phyloP scores from a whole-genome alignment of 2,113 vertebrate species.

The Pipra filicauda region DNA sequence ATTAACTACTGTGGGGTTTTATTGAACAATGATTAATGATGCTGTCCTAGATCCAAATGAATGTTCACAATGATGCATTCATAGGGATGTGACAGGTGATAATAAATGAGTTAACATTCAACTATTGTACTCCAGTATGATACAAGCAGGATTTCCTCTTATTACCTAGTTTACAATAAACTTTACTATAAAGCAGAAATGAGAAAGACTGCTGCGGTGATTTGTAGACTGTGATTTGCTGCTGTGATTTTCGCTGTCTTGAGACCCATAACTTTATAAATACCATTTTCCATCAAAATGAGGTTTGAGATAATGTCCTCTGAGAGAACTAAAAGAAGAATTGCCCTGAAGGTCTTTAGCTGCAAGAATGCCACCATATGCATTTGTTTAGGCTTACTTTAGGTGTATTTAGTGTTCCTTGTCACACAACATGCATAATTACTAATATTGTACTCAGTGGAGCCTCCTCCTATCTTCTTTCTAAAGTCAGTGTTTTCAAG shows the following conservation, averaged over 20 bases:
- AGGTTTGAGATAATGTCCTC: not conserved
- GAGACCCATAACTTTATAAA: constrained; percentile 36
- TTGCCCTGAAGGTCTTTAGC: constrained; percentile 1
- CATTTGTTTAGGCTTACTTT: not conserved
- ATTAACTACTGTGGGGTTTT: constrained; percentile 12
- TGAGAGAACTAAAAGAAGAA: not conserved
- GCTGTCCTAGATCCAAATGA: constrained; percentile 43
- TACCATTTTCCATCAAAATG: not conserved
- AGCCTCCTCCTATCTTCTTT: not conserved
- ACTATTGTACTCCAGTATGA: constrained; percentile 14
- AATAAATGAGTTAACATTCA: constrained; percentile 65
- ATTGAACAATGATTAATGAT: constrained; percentile 43
- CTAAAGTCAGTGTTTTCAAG: not conserved
- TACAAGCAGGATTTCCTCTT: constrained; percentile 56
- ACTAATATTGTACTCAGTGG: not conserved
- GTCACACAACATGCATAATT: not conserved
- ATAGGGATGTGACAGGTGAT: constrained; percentile 57
- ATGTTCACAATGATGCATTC: constrained; percentile 65
- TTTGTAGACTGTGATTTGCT: not conserved
- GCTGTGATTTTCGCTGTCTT: constrained; percentile 4
- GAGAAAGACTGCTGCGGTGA: not conserved
- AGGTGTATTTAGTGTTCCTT: not conserved
- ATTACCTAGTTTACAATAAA: constrained; percentile 41
- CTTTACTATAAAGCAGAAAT: not conserved
- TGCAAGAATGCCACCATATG: not conserved